Base-by-base conservation (phyloP, 2,888 invertebrate species). In the Spisula solida region DNA sequence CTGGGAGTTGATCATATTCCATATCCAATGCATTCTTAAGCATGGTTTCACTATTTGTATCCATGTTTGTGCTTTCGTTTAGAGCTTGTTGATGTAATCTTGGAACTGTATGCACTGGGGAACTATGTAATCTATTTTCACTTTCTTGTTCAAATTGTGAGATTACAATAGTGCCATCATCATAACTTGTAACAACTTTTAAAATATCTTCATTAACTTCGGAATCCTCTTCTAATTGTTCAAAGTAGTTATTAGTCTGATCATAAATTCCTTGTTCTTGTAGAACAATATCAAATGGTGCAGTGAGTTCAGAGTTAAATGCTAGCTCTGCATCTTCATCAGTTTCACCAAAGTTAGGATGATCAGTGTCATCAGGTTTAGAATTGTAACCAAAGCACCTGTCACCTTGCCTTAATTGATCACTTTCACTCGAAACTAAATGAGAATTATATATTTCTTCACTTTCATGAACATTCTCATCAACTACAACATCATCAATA, bases 401-500 rank as follows among this genome's bases (percentile, higher is more conserved):
- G 12, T 34, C 16, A 5, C 31, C 75, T 75, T 75, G 31, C 31
- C 34, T 75, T 18, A 75, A 75, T 31, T 75, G 75, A 34, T 75
- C 4, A 75, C 25, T 31, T 12, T 31, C 34, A 66, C 60, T 25
- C 4, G 25, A 2, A 51, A 51, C 51, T 51, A 51, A 51, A 66
- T 66, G 25, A 25, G 25, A 10, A 25, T 66, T 1, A 6, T 66
- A 6, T 25, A n/a, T 25, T 66, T 66, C 60, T 66, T n/a, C 60
- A 66, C 60, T 66, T 51, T 51, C 16, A 16, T 5, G 16, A 4
- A 8, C 25, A 34, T 75, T 20, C 31, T 75, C 75, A 75, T 75
- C 75, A 34, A 31, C 18, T 75, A 8, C 85, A 16, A 94, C 88
- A 88, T 95, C 95, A 89, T 95, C 94, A 89, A 95, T 94, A 82